These are phyloP conservation scores for Engraulis encrasicolus DNA, from an alignment of 2,113 vertebrate species.

Conservation along the genomic window DNA sequence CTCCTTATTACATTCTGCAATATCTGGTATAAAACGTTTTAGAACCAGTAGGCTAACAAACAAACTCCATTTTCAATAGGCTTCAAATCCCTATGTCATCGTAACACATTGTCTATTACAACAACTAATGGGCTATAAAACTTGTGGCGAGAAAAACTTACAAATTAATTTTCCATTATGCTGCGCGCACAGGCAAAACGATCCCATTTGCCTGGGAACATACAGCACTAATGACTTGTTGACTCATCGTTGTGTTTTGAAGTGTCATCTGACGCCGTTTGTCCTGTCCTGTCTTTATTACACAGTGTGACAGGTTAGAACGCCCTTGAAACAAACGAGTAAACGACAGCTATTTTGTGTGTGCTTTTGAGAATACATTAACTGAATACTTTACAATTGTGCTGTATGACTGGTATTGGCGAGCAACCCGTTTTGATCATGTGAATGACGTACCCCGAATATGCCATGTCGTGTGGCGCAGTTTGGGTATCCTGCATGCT, in stretches of 20 bases:
- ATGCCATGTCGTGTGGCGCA: neutral
- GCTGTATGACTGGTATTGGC: neutral
- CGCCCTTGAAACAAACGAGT: neutral
- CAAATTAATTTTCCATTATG: neutral
- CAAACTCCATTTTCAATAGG: too few relatives aligned
- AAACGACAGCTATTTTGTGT: neutral
- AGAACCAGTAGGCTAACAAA: too few relatives aligned
- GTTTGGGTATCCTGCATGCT: neutral
- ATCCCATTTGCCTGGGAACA: neutral
- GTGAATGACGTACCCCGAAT: neutral
- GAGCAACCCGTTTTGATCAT: neutral
- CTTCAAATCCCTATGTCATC: too few relatives aligned
- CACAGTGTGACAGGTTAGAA: neutral
- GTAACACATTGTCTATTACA: too few relatives aligned
- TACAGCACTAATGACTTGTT: constrained; percentile 6
- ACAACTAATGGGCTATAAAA: too few relatives aligned
- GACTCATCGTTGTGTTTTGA: neutral
- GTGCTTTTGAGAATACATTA: neutral
- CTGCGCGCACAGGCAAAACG: neutral
- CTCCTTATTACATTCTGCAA: too few relatives aligned
- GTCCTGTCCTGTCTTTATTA: neutral
- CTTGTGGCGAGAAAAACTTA: neutral
- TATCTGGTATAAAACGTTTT: too few relatives aligned
- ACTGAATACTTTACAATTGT: neutral
- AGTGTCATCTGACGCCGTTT: neutral